Evolutionary conservation across 2,113 vertebrate species (phyloP).

Genomic region (Corythaeola cristata): DNA sequence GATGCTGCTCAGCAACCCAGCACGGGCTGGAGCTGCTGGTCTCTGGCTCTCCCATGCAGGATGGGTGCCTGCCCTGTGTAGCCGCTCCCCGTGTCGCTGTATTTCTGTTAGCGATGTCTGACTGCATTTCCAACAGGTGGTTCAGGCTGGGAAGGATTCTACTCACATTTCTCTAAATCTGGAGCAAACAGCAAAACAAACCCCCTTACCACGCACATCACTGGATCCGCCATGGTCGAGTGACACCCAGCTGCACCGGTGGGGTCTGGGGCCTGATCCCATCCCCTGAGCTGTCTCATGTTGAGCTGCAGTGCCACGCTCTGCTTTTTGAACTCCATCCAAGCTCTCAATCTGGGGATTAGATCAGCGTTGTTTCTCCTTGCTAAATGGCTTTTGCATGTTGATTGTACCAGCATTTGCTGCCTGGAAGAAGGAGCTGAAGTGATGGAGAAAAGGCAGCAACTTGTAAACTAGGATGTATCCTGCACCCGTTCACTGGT

Average conservation of each 20-base stretch:
- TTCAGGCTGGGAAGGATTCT: background rate
- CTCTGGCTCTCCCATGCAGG: background rate
- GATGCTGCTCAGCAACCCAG: background rate
- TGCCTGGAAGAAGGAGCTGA: background rate
- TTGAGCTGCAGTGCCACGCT: background rate
- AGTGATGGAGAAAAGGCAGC: background rate
- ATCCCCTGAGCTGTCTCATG: background rate
- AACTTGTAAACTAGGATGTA: background rate
- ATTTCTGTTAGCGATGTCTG: background rate
- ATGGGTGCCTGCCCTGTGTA: background rate
- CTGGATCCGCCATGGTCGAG: background rate
- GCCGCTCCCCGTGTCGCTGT: fast-evolving
- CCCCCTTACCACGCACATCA: fast-evolving
- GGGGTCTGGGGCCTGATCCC: background rate
- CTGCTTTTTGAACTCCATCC: background rate
- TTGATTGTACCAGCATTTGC: background rate
- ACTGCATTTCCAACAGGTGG: background rate
- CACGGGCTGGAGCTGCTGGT: background rate
- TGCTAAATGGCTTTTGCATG: constrained; percentile 32
- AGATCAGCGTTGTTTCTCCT: constrained; percentile 41
- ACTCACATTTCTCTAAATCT: background rate
- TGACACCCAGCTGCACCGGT: fast-evolving
- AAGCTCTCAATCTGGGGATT: background rate
- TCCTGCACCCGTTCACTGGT: background rate
- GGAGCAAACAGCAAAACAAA: background rate